Percentiles rank a stretch among this genome's conserved stretches.
These are phyloP conservation scores for Batillaria attramentaria DNA, from an alignment of 1,140 invertebrate species.

Conservation along the genomic window DNA sequence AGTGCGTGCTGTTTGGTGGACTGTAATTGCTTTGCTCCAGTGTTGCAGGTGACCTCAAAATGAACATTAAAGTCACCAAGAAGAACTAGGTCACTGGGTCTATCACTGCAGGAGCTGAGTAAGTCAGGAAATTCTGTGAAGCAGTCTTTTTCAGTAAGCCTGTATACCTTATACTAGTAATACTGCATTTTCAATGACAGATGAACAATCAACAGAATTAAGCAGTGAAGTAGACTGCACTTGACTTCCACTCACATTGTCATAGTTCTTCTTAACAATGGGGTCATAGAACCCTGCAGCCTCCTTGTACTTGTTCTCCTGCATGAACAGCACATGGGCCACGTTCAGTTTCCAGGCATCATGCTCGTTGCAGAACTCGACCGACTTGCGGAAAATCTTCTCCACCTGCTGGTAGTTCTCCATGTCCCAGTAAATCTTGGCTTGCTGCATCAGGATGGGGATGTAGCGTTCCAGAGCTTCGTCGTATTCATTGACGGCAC, in stretches of 20 bases:
- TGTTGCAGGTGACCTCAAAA: no score
- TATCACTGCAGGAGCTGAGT: no score
- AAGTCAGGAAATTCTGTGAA: no score
- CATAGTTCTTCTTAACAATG: conserved; percentile 96
- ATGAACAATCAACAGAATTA: not conserved
- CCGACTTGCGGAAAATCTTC: conserved; percentile 85
- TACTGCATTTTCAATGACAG: no score
- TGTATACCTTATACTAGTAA: no score
- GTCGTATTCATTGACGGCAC: conserved; percentile 93
- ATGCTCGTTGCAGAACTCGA: conserved; percentile 98
- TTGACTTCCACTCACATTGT: conserved; percentile 78
- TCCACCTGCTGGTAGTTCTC: conserved; percentile 91
- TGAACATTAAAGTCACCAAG: no score
- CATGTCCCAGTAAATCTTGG: conserved; percentile 98
- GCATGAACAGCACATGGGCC: conserved; percentile 99
- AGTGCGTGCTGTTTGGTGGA: no score
- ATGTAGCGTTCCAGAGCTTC: conserved; percentile 89
- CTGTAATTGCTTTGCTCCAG: no score
- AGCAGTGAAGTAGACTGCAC: no score
- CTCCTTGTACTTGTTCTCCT: conserved; percentile 98
- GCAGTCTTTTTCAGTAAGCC: no score
- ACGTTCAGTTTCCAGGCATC: conserved; percentile 98
- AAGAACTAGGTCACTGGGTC: no score
- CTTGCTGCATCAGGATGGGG: conserved; percentile 98
- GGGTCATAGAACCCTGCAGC: conserved; percentile 98